phyloP scores from a whole-genome alignment of 2,797 vertebrate species.

The Acridotheres tristis region DNA sequence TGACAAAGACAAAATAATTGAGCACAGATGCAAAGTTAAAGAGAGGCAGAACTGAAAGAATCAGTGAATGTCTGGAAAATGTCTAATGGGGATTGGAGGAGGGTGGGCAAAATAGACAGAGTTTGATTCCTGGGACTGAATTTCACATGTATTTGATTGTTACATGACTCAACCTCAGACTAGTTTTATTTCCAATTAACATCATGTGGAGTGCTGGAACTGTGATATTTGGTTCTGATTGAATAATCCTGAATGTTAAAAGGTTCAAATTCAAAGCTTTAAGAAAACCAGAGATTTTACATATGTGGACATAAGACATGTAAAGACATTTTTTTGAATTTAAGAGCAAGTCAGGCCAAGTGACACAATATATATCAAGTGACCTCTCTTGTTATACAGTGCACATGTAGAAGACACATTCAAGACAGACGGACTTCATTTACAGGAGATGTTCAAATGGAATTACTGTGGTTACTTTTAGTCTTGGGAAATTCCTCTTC shows the following conservation, averaged over 20 bases:
- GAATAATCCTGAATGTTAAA: not conserved
- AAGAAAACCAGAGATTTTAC: constrained; percentile 5
- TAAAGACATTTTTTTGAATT: not conserved
- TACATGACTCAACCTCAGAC: not conserved
- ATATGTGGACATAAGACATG: not conserved
- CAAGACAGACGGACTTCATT: not conserved
- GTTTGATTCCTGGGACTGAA: constrained; percentile 9
- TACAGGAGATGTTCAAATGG: constrained; percentile 19
- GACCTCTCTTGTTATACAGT: not conserved
- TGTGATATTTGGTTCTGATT: not conserved
- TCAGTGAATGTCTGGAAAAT: constrained; percentile 33
- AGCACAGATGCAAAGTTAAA: constrained; percentile 44
- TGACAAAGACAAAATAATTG: constrained; percentile 63
- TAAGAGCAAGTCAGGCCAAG: not conserved
- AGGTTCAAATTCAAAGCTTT: constrained; percentile 8
- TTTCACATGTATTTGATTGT: constrained; percentile 25
- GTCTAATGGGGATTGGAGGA: constrained; percentile 5
- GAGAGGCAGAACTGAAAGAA: constrained; percentile 31
- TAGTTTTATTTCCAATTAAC: constrained; percentile 28
- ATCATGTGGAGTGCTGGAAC: not conserved
- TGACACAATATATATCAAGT: not conserved
- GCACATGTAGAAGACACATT: not conserved
- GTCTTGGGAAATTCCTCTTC: constrained; percentile 46
- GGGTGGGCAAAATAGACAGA: constrained; percentile 12
- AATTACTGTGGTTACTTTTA: constrained; percentile 37